Conservation (phyloP, 1,140 invertebrate genomes). For the Trigoniulus corallinus region DNA sequence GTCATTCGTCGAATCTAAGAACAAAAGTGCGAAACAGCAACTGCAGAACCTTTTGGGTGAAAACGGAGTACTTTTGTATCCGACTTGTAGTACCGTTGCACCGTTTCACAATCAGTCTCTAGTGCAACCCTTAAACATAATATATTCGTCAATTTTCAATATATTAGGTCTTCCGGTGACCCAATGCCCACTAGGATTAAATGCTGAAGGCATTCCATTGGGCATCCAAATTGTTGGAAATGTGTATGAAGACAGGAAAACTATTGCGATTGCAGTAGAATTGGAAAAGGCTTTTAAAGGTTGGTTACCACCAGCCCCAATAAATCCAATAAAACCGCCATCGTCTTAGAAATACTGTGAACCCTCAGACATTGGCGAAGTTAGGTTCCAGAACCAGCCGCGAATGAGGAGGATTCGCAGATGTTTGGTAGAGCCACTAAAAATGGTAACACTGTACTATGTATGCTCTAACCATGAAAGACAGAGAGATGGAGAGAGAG, state of each 20-base stretch:
- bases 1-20: slow-evolving; percentile 4
- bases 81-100: slow-evolving; percentile 24
- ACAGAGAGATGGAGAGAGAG: no score
- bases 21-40: slow-evolving; percentile 9
- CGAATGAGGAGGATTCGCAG: no score
- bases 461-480: no score
- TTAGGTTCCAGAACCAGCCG: no score
- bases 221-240: slow-evolving; percentile 48
- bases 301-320: slow-evolving; percentile 13
- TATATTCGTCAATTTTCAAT: slow-evolving; percentile 28
- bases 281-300: slow-evolving; percentile 25
- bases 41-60: slow-evolving; percentile 37
- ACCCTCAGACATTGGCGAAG: no score
- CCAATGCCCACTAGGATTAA: slow-evolving; percentile 53
- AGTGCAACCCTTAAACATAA: slow-evolving; percentile 25
- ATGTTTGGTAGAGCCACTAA: no score
- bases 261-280: slow-evolving; percentile 29
- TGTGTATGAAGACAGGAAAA: slow-evolving; percentile 25
- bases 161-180: slow-evolving; percentile 4
- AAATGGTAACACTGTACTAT: no score
- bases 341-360: no score
- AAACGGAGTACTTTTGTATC: slow-evolving; percentile 25
- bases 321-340: no score
- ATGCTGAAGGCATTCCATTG: slow-evolving; percentile 64
- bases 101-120: slow-evolving; percentile 28